Conservation (phyloP, 2,888 invertebrate genomes). For the Pseudococcus longispinus region DNA sequence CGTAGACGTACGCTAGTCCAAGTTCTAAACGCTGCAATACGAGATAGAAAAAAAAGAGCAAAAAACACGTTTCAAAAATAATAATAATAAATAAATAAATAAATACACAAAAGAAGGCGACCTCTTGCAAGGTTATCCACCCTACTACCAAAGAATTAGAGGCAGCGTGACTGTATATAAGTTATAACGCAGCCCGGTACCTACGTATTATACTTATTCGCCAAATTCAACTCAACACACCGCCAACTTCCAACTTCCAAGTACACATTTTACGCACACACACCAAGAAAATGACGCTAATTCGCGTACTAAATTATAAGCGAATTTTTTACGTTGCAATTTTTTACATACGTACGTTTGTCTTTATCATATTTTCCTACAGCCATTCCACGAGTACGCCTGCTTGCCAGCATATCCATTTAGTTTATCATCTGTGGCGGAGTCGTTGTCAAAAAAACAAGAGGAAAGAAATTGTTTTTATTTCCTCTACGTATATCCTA, state of each 20-base stretch:
- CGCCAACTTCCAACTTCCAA: background rate
- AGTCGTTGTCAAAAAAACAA: background rate
- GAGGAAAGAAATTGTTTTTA: background rate
- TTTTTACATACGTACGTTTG: background rate
- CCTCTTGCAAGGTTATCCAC: constrained; percentile 44
- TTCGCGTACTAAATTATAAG: constrained; percentile 1
- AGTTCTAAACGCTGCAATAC: too few species aligned
- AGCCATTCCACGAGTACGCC: background rate
- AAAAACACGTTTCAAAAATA: background rate
- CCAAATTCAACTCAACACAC: background rate
- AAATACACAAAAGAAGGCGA: constrained; percentile 25
- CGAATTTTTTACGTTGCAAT: constrained; percentile 5
- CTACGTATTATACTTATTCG: background rate
- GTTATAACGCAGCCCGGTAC: background rate
- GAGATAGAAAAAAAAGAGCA: background rate
- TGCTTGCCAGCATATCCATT: background rate
- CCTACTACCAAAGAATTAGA: background rate
- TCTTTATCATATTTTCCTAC: background rate
- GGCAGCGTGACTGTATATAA: background rate
- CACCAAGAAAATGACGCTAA: background rate
- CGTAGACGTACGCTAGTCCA: background rate
- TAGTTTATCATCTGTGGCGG: background rate
- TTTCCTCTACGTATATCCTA: background rate
- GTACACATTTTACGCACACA: background rate
- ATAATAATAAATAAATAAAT: constrained; percentile 29